Evolutionary conservation across 2,888 invertebrate genomes (phyloP).

Genomic region (Drosophila crucigera): DNA sequence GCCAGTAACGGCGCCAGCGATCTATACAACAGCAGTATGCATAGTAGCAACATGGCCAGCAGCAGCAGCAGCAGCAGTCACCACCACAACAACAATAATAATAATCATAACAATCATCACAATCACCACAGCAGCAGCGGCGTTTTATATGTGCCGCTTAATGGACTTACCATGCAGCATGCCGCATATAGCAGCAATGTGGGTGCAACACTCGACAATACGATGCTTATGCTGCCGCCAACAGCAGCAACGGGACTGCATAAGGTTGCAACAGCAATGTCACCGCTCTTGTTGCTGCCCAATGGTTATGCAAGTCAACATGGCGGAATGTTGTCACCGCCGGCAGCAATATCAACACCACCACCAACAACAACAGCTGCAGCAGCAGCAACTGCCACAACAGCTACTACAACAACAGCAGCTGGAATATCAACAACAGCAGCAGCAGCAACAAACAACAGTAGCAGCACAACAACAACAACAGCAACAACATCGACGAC

Average conservation of each 20-base stretch:
- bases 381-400: slow-evolving; percentile 9
- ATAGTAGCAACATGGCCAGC: slow-evolving; percentile 5
- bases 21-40: slow-evolving; percentile 6
- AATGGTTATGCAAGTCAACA: slow-evolving; percentile 57
- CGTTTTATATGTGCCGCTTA: slow-evolving; percentile 64
- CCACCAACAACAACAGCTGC: slow-evolving; percentile 15
- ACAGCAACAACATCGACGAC: slow-evolving; percentile 17
- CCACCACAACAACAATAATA: slow-evolving; percentile 8
- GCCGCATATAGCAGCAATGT: slow-evolving; percentile 65
- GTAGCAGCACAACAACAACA: slow-evolving; percentile 10
- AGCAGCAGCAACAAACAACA: slow-evolving; percentile 1
- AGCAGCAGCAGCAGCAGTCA: not conserved
- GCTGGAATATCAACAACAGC: slow-evolving; percentile 11
- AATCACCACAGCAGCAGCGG: slow-evolving; percentile 44
- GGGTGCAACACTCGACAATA: slow-evolving; percentile 36
- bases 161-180: slow-evolving; percentile 60
- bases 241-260: slow-evolving; percentile 24
- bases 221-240: slow-evolving; percentile 43
- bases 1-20: slow-evolving; percentile 23
- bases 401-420: slow-evolving; percentile 14
- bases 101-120: slow-evolving; percentile 24
- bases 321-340: slow-evolving; percentile 59
- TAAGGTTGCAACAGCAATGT: slow-evolving; percentile 33
- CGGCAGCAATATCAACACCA: slow-evolving; percentile 29
- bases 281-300: slow-evolving; percentile 46